Evolutionary conservation across 2,888 invertebrate species (phyloP), one percentile per base, ranked within the genome.

Genomic region (Strigamia maritima): DNA sequence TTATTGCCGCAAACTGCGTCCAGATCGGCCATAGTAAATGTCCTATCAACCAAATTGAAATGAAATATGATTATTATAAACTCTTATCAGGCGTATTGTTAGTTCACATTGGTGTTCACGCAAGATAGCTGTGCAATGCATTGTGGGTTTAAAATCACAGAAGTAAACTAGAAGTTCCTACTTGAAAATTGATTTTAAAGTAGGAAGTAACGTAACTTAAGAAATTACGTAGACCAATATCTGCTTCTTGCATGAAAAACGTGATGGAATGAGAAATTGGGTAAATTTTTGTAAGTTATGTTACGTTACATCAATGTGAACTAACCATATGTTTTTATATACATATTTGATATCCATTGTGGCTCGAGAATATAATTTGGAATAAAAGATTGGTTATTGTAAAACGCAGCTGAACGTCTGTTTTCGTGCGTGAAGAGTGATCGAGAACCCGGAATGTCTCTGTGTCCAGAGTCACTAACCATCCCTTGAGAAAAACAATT

Each of bases 1-100:
- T 90, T 75, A 89, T 87, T 0, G 94, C 93, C 76, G 89, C 87
- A 0, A 87, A 86, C 40, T 91, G 88, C 82, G 92, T 92, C 10
- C 88, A 86, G 0, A 91, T 89, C 78, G 88, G 35, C 38, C 6
- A 24, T 1, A n/a, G 24, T 38, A 6, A 76, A 35, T n/a, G 38
- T 31, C 76, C 40, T 76, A 14, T n/a, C n/a, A n/a, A n/a, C n/a
- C n/a, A 80, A 44, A 22, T 44, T 16, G 31, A 12, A n/a, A 16
- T n/a, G 1, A 49, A 2, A 19, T 49, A n/a, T 49, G 6, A 19
- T 6, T 6, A 16, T 1, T 49, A n/a, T n/a, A 6, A n/a, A 19
- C 16, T 6, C 2, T n/a, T 6, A n/a, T 49, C 2, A 49, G n/a
- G n/a, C n/a, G n/a, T n/a, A n/a, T 24, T 74, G 16, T 74, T 16